phyloP scores from a whole-genome alignment of 1,140 invertebrate genomes.

The Eumeta japonica region DNA sequence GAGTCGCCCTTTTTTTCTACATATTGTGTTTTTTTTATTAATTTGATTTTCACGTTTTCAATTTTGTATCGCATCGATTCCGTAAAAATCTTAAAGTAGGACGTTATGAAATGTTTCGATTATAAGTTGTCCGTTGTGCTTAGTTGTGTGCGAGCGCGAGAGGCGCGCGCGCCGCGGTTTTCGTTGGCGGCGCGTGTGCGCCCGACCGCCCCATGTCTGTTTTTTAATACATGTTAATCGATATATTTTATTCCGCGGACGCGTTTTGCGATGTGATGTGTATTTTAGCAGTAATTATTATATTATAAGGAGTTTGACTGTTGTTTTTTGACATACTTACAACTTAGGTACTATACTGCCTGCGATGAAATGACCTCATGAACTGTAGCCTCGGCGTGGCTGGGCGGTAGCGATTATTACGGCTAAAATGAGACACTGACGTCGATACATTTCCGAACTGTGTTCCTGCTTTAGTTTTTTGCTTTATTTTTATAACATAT shows the following conservation, averaged over 20 bases:
- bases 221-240: constrained; percentile 71
- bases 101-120: constrained; percentile 60
- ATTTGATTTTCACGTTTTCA: constrained; percentile 58
- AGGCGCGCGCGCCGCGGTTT: constrained; percentile 49
- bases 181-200: constrained; percentile 43
- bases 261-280: constrained; percentile 78
- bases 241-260: constrained; percentile 77
- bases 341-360: constrained; percentile 47
- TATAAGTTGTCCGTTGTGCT: constrained; percentile 59
- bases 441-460: constrained; percentile 57
- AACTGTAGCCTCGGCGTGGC: constrained; percentile 5
- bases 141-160: no score
- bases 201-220: constrained; percentile 53
- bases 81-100: constrained; percentile 59
- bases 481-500: constrained; percentile 56
- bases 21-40: constrained; percentile 57
- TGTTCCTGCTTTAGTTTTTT: constrained; percentile 59
- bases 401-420: constrained; percentile 55
- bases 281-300: constrained; percentile 73
- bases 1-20: constrained; percentile 51
- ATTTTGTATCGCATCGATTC: constrained; percentile 58
- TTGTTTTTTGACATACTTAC: constrained; percentile 58
- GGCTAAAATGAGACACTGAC: constrained; percentile 60
- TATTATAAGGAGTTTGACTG: constrained; percentile 62
- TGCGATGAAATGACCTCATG: constrained; percentile 43